Percentiles rank a stretch among this genome's conserved stretches.
Evolutionary conservation across 2,113 vertebrate genomes (phyloP).

Genomic region (Anhinga rufa): DNA sequence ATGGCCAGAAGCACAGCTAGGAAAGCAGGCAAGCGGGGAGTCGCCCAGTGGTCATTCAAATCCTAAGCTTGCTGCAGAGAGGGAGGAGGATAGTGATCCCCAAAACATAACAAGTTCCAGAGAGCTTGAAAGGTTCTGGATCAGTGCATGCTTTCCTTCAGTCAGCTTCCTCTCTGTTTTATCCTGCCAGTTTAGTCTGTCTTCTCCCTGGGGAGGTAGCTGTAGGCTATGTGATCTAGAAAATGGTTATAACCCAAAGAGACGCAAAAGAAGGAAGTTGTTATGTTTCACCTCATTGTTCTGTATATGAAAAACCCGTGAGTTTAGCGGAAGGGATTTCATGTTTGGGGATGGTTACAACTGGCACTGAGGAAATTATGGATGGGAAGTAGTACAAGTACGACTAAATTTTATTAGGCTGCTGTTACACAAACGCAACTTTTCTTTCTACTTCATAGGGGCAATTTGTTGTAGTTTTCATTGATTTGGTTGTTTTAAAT

Average conservation of each 20-base stretch:
- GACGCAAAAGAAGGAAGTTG: not conserved
- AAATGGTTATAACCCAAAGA: not conserved
- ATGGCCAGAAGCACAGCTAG: not conserved
- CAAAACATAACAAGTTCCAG: not conserved
- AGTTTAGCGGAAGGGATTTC: not conserved
- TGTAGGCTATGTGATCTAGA: not conserved
- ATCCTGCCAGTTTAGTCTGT: not conserved
- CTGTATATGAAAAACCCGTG: not conserved
- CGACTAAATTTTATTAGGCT: not conserved
- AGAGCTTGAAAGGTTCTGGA: not conserved
- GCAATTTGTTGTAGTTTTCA: conserved; percentile 20
- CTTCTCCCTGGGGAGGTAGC: not conserved
- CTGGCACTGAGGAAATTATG: not conserved
- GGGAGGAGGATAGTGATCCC: not conserved
- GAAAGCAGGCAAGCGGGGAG: not conserved
- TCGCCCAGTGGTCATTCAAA: accelerated
- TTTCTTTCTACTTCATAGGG: not conserved
- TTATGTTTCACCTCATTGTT: not conserved
- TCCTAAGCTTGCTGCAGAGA: not conserved
- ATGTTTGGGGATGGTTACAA: not conserved
- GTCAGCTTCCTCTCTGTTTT: not conserved
- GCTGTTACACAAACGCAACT: not conserved
- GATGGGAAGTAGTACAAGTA: not conserved
- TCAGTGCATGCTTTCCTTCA: not conserved
- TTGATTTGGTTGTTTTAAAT: conserved; percentile 36